Evolutionary conservation across 2,797 vertebrate genomes (phyloP).

Genomic region (Dendrocincla tyrannina): DNA sequence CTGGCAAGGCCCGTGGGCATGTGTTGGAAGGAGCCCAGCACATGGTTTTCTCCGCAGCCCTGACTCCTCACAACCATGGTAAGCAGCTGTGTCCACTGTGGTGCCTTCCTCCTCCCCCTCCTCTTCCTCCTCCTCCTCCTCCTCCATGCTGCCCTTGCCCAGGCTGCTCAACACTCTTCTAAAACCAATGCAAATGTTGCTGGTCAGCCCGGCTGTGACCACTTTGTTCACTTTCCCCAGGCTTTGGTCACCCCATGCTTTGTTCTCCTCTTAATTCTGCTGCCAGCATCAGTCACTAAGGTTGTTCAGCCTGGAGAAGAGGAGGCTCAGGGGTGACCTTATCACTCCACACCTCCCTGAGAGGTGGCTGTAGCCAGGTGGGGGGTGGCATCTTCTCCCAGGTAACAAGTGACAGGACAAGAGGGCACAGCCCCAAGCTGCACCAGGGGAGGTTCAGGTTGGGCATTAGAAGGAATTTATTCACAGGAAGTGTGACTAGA

Average conservation of each 20-base stretch:
- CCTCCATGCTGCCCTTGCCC: neutral
- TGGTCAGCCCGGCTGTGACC: fast-evolving
- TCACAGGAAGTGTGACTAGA: too few relatives aligned
- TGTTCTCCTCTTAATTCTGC: neutral
- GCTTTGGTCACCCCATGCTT: neutral
- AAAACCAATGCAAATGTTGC: fast-evolving
- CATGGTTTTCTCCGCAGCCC: fast-evolving
- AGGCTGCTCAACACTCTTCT: fast-evolving
- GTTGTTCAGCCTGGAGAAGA: neutral
- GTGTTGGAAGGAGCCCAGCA: fast-evolving
- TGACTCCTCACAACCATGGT: fast-evolving
- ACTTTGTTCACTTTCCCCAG: fast-evolving
- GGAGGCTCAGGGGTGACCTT: too few relatives aligned
- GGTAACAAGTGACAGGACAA: neutral
- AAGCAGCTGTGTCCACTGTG: fast-evolving
- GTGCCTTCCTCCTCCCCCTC: too few relatives aligned
- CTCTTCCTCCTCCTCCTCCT: neutral
- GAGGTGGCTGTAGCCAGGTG: too few relatives aligned
- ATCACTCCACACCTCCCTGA: neutral
- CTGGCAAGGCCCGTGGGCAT: fast-evolving
- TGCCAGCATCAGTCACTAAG: neutral
- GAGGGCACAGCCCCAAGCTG: neutral
- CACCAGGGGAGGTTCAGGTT: fast-evolving
- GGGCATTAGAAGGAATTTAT: neutral
- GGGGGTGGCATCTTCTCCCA: neutral